Base-by-base conservation (phyloP, 2,113 vertebrate species). In the Piprites chloris region DNA sequence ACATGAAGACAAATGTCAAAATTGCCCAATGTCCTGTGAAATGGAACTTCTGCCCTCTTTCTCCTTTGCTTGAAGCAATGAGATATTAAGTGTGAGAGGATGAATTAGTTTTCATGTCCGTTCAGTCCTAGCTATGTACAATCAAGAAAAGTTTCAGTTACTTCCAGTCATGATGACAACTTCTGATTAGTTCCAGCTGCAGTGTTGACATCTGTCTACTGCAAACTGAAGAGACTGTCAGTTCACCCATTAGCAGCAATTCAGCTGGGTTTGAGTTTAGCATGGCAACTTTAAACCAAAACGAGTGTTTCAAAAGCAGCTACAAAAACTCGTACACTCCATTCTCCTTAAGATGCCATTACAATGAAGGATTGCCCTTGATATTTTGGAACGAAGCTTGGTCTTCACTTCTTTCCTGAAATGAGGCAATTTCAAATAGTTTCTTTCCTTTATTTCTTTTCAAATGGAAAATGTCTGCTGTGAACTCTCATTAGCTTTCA, bases 121-220 rank as follows among this genome's bases (percentile, higher is more conserved):
- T 93, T 91, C 87, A 73, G 41, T 56, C 62, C 37, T 16, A n/a
- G 77, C n/a, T 93, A 94, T 94, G 91, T 95, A 39, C 46, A 27
- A 65, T 87, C 81, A 96, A 76, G 72, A 87, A 56, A 78, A 92
- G 61, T 79, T 89, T 85, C 41, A 6, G 62, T 93, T 87, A 35
- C 77, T 91, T 87, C 58, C 66, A 95, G 62, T 93, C 72, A 89
- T 68, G 77, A 95, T 85, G 93, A 95, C 81, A 95, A 82, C 22
- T 79, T 56, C 2, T 58, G 87, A 96, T 87, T 78, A 39, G 87
- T 73, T 94, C 91, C 94, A 97, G 93, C 93, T 96, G 95, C 87
- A 87, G 74, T 79, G 87, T 89, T 96, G 95, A 97, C 89, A 94
- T 95, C 65, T 92, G 72, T 90, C 90, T 86, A 10, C 80, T 95